Conservation (phyloP, 2,888 invertebrate species). For the Physocephala rufipes region DNA sequence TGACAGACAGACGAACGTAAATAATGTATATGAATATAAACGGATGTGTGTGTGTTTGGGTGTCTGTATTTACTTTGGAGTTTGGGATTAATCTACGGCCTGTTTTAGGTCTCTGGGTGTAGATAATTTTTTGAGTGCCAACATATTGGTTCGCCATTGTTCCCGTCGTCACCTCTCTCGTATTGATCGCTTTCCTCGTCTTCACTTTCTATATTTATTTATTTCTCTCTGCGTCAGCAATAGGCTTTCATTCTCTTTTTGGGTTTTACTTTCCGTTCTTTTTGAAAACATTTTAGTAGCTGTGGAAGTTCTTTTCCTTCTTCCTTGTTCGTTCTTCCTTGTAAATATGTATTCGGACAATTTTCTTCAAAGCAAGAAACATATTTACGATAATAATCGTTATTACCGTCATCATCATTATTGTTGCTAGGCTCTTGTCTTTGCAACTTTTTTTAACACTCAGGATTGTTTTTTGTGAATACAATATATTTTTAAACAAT, state of each 20-base stretch:
- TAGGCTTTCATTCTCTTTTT: neutral
- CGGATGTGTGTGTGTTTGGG: neutral
- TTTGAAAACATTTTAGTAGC: constrained; percentile 11
- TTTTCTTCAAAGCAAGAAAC: too few relatives aligned
- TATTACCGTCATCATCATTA: neutral
- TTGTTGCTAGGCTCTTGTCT: neutral
- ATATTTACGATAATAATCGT: too few relatives aligned
- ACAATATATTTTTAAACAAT: neutral
- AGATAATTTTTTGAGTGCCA: constrained; percentile 9
- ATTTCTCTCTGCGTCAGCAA: neutral
- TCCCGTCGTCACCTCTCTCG: neutral
- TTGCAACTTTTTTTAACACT: neutral
- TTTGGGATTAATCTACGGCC: constrained; percentile 13
- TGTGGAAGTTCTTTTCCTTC: constrained; percentile 1
- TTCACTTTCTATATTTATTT: neutral
- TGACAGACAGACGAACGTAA: neutral
- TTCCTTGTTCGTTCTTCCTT: constrained; percentile 15
- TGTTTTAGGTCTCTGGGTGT: neutral
- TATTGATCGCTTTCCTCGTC: neutral
- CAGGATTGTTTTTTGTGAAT: neutral
- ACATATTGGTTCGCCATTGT: neutral
- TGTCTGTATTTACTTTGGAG: neutral
- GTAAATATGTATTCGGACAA: neutral
- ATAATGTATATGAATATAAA: neutral
- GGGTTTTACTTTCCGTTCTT: neutral